These are phyloP conservation scores for Pinna nobilis DNA, from an alignment of 1,140 invertebrate species.

Conservation along the genomic window DNA sequence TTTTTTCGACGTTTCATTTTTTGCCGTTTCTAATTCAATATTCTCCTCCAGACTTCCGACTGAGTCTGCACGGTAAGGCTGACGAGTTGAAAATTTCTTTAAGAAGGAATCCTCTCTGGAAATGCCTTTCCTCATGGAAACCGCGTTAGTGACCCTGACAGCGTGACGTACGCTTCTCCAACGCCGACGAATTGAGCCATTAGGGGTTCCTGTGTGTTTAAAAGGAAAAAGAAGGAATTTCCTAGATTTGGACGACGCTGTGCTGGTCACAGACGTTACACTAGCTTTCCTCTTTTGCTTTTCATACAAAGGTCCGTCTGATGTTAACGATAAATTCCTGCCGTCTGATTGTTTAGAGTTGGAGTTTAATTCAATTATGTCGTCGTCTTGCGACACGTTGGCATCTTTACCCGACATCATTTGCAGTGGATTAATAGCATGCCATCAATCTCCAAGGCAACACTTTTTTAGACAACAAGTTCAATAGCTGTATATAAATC, in stretches of 20 bases:
- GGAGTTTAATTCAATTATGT: not conserved
- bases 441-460: too few relatives aligned
- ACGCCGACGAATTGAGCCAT: slow-evolving; percentile 10
- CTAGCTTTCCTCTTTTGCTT: not conserved
- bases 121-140: slow-evolving; percentile 83
- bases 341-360: not conserved
- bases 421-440: too few relatives aligned
- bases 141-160: slow-evolving; percentile 91
- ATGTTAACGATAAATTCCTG: too few relatives aligned
- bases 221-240: not conserved
- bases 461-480: too few relatives aligned
- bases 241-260: not conserved
- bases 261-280: not conserved
- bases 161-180: slow-evolving; percentile 96
- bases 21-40: slow-evolving; percentile 15
- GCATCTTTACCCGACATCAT: too few relatives aligned
- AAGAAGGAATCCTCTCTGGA: slow-evolving; percentile 96
- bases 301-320: too few relatives aligned
- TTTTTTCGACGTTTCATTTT: slow-evolving; percentile 75
- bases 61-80: slow-evolving; percentile 71
- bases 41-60: slow-evolving; percentile 34
- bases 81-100: slow-evolving; percentile 93
- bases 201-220: not conserved
- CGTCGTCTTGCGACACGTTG: too few relatives aligned
- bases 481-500: too few relatives aligned